These are phyloP conservation scores for Pammene fasciana DNA, from an alignment of 2,888 invertebrate genomes.

Conservation along the genomic window DNA sequence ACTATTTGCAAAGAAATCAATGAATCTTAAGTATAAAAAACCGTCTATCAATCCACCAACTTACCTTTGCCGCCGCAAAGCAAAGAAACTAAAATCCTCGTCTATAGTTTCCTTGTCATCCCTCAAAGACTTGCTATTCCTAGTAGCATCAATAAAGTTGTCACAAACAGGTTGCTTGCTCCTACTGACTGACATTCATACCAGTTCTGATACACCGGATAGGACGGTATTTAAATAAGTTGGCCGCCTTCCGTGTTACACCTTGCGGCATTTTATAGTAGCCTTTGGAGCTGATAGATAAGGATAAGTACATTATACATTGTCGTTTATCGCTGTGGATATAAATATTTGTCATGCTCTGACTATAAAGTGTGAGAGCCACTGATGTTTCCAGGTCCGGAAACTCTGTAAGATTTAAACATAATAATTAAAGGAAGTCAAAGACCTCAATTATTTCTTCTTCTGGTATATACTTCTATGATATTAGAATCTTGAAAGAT, in stretches of 20 bases:
- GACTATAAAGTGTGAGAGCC: no score
- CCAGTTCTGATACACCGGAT: constrained; percentile 36
- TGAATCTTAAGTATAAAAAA: neutral
- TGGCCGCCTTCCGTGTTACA: constrained; percentile 28
- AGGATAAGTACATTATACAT: neutral
- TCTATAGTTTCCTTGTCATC: neutral
- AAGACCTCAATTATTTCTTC: no score
- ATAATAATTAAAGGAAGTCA: no score
- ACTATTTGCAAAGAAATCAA: neutral
- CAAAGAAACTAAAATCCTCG: neutral
- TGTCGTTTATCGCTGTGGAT: neutral
- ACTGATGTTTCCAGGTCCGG: no score
- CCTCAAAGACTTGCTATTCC: neutral
- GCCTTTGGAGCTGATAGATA: no score
- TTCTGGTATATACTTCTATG: no score
- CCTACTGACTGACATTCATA: constrained; percentile 38
- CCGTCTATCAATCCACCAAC: neutral
- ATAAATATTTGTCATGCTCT: neutral
- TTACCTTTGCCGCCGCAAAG: constrained; percentile 3
- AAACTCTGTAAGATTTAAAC: no score
- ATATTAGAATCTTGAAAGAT: no score
- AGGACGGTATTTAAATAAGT: constrained; percentile 31
- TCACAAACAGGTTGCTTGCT: constrained; percentile 28
- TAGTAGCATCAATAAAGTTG: constrained; percentile 2
- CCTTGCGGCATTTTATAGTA: neutral